Percentiles rank a stretch among this genome's conserved stretches.
phyloP scores from a whole-genome alignment of 2,888 invertebrate genomes.

The Venusia cambrica region DNA sequence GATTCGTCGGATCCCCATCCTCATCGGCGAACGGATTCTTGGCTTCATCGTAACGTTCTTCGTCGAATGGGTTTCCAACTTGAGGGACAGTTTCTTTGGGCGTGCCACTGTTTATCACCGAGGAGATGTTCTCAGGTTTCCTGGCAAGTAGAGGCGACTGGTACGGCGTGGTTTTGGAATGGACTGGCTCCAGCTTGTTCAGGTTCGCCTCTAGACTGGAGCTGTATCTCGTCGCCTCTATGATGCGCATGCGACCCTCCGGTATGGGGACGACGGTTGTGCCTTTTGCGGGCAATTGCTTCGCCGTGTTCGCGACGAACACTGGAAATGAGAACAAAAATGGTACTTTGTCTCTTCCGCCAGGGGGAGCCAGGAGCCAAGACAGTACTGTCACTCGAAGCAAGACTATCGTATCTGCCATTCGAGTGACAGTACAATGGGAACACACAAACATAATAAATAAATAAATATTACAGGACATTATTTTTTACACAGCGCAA shows the following conservation, averaged over 20 bases:
- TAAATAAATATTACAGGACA: no score
- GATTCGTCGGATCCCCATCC: conserved; percentile 72
- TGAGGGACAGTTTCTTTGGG: neutral
- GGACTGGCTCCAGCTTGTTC: conserved; percentile 52
- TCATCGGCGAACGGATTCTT: conserved; percentile 85
- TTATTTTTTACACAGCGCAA: no score
- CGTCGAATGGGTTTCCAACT: conserved; percentile 64
- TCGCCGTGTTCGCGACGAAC: conserved; percentile 51
- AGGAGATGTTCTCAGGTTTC: conserved; percentile 43
- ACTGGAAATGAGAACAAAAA: no score
- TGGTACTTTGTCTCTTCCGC: no score
- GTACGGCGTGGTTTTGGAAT: conserved; percentile 30
- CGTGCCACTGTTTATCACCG: conserved; percentile 36
- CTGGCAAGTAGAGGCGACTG: conserved; percentile 38
- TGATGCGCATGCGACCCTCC: conserved; percentile 80
- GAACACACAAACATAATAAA: no score
- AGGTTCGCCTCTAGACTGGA: conserved; percentile 83
- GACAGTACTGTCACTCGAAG: no score
- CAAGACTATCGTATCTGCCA: no score
- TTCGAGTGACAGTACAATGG: no score
- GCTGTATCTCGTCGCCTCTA: conserved; percentile 79
- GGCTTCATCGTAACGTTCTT: conserved; percentile 78
- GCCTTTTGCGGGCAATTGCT: conserved; percentile 56
- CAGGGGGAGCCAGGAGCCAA: no score
- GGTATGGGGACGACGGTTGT: conserved; percentile 73